These are phyloP conservation scores for Sinocyclocheilus anshuiensis DNA, from an alignment of 2,113 vertebrate genomes.

Conservation along the genomic window DNA sequence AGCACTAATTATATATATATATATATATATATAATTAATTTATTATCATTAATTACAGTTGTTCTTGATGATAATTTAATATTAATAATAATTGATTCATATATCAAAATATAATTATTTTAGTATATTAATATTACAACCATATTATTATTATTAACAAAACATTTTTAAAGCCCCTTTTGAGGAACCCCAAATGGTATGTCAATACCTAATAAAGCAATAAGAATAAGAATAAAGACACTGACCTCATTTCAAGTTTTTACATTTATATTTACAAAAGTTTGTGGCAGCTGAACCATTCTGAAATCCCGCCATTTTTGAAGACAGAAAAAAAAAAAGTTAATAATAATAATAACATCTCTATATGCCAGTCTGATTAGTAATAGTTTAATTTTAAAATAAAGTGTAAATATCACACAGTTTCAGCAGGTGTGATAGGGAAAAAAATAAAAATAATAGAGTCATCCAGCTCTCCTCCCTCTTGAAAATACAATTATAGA, in stretches of 20 bases:
- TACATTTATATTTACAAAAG: conserved; percentile 64
- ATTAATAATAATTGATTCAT: too few relatives aligned
- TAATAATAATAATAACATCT: conserved; percentile 31
- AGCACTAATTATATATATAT: too few relatives aligned
- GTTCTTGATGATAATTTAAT: too few relatives aligned
- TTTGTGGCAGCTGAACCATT: conserved; percentile 46
- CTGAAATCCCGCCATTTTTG: not conserved
- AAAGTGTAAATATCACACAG: conserved; percentile 10
- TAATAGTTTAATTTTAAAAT: not conserved
- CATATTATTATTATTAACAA: not conserved
- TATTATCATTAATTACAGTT: too few relatives aligned
- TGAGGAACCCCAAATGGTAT: not conserved
- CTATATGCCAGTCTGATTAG: not conserved
- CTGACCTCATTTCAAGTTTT: conserved; percentile 22
- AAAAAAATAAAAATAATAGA: not conserved
- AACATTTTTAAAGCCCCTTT: not conserved
- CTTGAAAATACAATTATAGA: conserved; percentile 61
- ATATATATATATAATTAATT: too few relatives aligned
- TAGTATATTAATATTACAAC: not conserved
- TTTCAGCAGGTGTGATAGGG: not conserved
- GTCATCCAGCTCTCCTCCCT: conserved; percentile 35
- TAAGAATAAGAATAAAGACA: too few relatives aligned
- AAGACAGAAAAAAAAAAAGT: not conserved
- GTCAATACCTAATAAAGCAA: too few relatives aligned
- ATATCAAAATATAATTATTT: not conserved